Evolutionary conservation across 2,888 invertebrate genomes (phyloP).

Genomic region (Conistra vaccinii): DNA sequence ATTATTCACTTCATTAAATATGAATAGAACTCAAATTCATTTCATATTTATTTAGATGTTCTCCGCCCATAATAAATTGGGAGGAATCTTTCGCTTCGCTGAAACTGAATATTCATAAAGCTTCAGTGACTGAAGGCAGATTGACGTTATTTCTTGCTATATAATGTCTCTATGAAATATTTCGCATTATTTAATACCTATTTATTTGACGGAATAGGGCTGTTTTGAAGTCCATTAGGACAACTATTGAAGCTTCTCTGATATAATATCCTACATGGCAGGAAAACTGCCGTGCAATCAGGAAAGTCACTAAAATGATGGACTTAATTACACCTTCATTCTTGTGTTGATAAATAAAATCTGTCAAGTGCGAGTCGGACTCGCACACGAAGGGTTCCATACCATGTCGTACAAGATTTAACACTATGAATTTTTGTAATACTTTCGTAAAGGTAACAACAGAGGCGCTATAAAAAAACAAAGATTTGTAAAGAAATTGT

Average conservation of each 20-base stretch:
- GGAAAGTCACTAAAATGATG: not conserved
- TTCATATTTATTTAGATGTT: conserved; percentile 21
- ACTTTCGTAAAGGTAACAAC: too few species aligned
- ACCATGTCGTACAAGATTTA: too few species aligned
- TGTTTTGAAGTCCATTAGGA: not conserved
- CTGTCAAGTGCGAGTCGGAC: too few species aligned
- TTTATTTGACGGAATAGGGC: not conserved
- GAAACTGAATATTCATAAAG: conserved; percentile 47
- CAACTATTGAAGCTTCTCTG: not conserved
- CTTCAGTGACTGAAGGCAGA: conserved; percentile 1
- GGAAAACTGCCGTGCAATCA: not conserved
- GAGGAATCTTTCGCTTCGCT: conserved; percentile 24
- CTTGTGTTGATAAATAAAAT: not conserved
- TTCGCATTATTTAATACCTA: conserved; percentile 12
- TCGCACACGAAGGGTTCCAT: too few species aligned
- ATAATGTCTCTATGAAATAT: conserved; percentile 2
- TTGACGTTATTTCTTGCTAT: conserved; percentile 11
- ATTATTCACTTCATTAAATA: conserved; percentile 37
- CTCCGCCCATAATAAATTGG: conserved; percentile 29
- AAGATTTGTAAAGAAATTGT: too few species aligned
- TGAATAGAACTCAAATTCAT: conserved; percentile 4
- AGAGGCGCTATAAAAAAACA: too few species aligned
- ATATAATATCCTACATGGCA: too few species aligned
- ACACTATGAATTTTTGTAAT: too few species aligned
- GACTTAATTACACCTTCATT: not conserved